These are phyloP conservation scores for Hirudinaria manillensis DNA, from an alignment of 2,888 invertebrate species.

Conservation along the genomic window DNA sequence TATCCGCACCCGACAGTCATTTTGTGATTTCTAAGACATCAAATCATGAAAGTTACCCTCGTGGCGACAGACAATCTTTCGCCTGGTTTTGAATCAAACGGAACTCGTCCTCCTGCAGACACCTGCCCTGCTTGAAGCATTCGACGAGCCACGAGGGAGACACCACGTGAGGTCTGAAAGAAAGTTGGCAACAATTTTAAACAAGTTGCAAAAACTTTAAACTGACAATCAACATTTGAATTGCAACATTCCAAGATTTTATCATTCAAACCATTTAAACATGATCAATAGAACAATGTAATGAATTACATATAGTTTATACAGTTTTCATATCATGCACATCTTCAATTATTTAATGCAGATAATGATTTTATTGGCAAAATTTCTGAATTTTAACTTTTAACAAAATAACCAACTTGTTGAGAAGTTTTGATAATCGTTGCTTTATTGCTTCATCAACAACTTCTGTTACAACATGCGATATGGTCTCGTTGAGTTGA, in stretches of 20 bases:
- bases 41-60: too few relatives aligned
- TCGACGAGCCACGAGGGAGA: constrained; percentile 70
- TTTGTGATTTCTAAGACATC: too few relatives aligned
- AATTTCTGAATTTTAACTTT: not conserved
- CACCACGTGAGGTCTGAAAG: constrained; percentile 62
- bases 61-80: not conserved
- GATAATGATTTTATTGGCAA: constrained; percentile 7
- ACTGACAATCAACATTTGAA: too few relatives aligned
- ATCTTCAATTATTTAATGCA: too few relatives aligned
- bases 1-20: too few relatives aligned
- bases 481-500: constrained; percentile 68
- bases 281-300: too few relatives aligned
- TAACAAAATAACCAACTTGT: constrained; percentile 28
- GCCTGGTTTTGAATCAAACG: not conserved
- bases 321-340: too few relatives aligned
- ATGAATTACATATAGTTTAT: too few relatives aligned
- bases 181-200: too few relatives aligned
- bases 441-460: constrained; percentile 43
- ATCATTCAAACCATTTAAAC: too few relatives aligned
- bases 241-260: too few relatives aligned
- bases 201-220: too few relatives aligned
- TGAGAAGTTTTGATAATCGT: constrained; percentile 40
- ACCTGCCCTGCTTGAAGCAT: constrained; percentile 64
- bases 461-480: constrained; percentile 70
- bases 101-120: constrained; percentile 60